Evolutionary conservation across 2,888 invertebrate genomes (phyloP), one percentile per base, ranked within the genome.

Genomic region (Gastrophysa polygoni): DNA sequence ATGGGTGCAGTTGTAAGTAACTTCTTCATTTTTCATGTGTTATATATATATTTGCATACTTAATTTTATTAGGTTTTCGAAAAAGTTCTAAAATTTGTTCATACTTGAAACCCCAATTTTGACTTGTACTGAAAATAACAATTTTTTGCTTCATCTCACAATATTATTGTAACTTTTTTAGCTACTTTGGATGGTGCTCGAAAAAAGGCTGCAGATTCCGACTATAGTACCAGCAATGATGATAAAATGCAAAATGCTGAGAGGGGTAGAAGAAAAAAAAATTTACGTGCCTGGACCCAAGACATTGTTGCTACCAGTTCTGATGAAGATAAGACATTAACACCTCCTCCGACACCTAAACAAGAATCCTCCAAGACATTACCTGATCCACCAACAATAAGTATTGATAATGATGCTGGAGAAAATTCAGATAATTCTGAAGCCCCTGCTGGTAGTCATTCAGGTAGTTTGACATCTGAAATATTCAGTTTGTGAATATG

Each of bases 1-100:
- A 14, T 14, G 51, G 34, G 28, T 51, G 14, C 18, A 51, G 51
- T 51, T n/a, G 51, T 24, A 18, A 51, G 51, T 51, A 51, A 51
- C 32, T 51, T 28, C 14, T 38, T 38, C 16, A 16, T 8, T 6
- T 38, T 38, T 38, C 38, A 38, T 38, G 8, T 38, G 5, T 38
- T 16, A 14, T 38, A 11, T 38, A 14, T 44, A 8, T 17, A 44
- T 17, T 14, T n/a, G 10, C 44, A 17, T 16, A 44, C 8, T 18
- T 44, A 16, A 14, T 8, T 44, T 14, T 44, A 44, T 17, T 10
- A 18, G 10, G 44, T 44, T 44, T 44, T 44, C 8, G 44, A 44
- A 17, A 8, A 18, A 44, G 18, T 17, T 18, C 44, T 44, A n/a
- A 10, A 17, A 16, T 17, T 18, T 17, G 4, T 44, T 47, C 11